A percentile compares a stretch with the other conserved stretches of the same genome.
Evolutionary conservation across 2,113 vertebrate species (phyloP).

Genomic region (Centropus unirufus): DNA sequence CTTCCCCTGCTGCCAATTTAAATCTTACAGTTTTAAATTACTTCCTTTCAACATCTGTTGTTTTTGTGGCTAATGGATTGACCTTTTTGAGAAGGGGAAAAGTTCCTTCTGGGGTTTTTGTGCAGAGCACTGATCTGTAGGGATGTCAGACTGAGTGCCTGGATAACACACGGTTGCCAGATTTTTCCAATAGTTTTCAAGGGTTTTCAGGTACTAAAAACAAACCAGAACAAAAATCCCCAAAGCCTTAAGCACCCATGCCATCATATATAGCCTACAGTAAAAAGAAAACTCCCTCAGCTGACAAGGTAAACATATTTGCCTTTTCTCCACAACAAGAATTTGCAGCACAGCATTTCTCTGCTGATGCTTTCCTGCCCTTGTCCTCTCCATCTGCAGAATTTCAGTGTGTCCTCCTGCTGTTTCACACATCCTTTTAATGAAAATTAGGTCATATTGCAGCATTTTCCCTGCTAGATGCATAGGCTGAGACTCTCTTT

Average conservation of each 20-base stretch:
- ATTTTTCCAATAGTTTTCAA: not conserved
- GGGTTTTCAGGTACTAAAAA: not conserved
- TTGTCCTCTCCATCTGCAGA: slow-evolving; percentile 8
- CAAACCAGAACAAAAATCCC: not conserved
- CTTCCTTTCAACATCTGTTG: slow-evolving; percentile 31
- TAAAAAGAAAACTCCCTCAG: not conserved
- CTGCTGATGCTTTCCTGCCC: not conserved
- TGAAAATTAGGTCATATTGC: slow-evolving; percentile 40
- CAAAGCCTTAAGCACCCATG: not conserved
- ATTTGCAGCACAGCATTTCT: not conserved
- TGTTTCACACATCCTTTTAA: not conserved
- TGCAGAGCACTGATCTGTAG: not conserved
- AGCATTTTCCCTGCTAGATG: not conserved
- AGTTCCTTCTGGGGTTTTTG: not conserved
- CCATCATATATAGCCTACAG: not conserved
- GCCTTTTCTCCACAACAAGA: not conserved
- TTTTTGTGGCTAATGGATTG: not conserved
- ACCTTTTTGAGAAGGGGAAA: not conserved
- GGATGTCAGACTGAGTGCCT: not conserved
- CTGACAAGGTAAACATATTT: not conserved
- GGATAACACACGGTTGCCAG: not conserved
- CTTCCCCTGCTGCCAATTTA: not conserved
- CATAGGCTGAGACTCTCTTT: not conserved
- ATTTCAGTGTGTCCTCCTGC: not conserved
- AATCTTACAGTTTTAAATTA: not conserved